Percentiles rank a stretch among this genome's conserved stretches.
Conservation (phyloP, 2,888 invertebrate genomes). For the Mythimna albipuncta region DNA sequence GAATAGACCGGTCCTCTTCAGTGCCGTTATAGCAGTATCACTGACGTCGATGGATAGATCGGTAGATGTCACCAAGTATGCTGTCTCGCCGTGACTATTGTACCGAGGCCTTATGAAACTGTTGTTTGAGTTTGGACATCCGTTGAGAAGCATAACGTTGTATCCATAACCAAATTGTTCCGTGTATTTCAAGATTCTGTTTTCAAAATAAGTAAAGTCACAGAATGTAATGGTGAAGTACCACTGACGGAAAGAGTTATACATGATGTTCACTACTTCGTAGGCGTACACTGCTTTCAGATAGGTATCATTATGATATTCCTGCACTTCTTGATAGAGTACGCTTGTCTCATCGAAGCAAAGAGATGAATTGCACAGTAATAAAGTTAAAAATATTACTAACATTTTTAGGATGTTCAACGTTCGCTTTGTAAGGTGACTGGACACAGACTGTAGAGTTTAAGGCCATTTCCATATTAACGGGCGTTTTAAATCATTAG, state of each 20-base stretch:
- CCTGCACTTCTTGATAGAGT: conserved; percentile 76
- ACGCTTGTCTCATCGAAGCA: conserved; percentile 64
- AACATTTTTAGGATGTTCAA: conserved; percentile 67
- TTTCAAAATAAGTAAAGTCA: conserved; percentile 87
- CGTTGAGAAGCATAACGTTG: conserved; percentile 83
- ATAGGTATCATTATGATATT: conserved; percentile 77
- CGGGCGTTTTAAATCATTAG: conserved; percentile 79
- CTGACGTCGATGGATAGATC: conserved; percentile 77
- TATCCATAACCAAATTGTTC: conserved; percentile 82
- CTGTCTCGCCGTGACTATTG: conserved; percentile 84
- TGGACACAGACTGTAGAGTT: conserved; percentile 72
- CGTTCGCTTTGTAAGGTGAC: conserved; percentile 63
- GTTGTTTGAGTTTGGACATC: conserved; percentile 78
- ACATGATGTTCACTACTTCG: conserved; percentile 82
- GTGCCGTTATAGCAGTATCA: conserved; percentile 77
- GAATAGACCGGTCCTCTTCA: conserved; percentile 83
- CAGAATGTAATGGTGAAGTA: conserved; percentile 86
- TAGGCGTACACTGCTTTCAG: conserved; percentile 79
- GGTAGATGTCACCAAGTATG: conserved; percentile 83
- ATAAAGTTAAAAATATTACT: conserved; percentile 61
- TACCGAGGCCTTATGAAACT: conserved; percentile 79
- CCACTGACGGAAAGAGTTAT: conserved; percentile 84
- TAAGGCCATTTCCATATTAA: conserved; percentile 72
- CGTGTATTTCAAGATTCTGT: conserved; percentile 83
- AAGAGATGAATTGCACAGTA: conserved; percentile 63